phyloP scores from a whole-genome alignment of 2,888 invertebrate species.

The Cheilosia vernalis region DNA sequence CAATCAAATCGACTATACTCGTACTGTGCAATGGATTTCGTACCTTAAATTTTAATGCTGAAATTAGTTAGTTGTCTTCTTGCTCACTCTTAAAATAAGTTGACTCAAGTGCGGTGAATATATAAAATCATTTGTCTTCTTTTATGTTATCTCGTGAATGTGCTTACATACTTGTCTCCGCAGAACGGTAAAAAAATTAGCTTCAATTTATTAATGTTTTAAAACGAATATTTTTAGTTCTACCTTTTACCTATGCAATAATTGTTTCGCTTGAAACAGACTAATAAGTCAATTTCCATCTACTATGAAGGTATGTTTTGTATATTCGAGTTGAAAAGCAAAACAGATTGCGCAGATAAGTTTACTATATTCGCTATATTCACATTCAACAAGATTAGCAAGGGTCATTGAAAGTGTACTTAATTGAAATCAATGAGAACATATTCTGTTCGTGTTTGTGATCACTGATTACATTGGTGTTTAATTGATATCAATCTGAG shows the following conservation, averaged over 20 bases:
- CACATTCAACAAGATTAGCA: slow-evolving; percentile 5
- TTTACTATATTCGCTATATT: slow-evolving; percentile 10
- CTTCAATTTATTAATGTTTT: neutral
- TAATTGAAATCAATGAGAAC: neutral
- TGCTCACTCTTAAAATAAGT: slow-evolving; percentile 19
- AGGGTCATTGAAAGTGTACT: slow-evolving; percentile 13
- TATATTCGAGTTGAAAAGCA: slow-evolving; percentile 7
- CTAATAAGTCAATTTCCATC: neutral
- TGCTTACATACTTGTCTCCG: neutral
- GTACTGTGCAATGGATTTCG: slow-evolving; percentile 28
- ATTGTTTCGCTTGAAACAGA: neutral
- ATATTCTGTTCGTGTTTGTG: slow-evolving; percentile 1
- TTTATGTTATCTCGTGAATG: slow-evolving; percentile 16
- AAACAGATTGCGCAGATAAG: slow-evolving; percentile 8
- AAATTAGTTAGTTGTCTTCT: slow-evolving; percentile 39
- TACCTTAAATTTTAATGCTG: slow-evolving; percentile 21
- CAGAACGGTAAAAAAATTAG: slow-evolving; percentile 9
- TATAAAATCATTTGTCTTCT: slow-evolving; percentile 11
- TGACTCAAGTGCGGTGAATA: slow-evolving; percentile 1
- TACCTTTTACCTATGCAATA: no score
- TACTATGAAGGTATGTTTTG: neutral
- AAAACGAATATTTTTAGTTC: no score
- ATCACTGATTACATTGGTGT: neutral
- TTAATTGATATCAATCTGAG: slow-evolving; percentile 22
- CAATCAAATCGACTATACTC: slow-evolving; percentile 13